Evolutionary conservation across 2,888 invertebrate species (phyloP).

Genomic region (Spilarctia lutea): DNA sequence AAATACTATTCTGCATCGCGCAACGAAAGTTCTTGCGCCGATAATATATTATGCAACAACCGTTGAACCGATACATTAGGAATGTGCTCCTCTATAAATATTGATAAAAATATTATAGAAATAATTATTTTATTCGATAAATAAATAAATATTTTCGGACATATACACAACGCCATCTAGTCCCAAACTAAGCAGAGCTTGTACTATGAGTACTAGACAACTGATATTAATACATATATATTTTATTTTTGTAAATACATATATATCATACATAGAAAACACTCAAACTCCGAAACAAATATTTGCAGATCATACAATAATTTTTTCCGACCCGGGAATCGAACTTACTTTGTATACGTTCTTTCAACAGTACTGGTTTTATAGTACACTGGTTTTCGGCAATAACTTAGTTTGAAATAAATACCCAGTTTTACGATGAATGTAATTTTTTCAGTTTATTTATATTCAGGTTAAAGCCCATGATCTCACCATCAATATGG

Average conservation of each 20-base stretch:
- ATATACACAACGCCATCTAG: no score
- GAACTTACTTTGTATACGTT: neutral
- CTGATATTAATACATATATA: no score
- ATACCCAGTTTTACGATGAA: neutral
- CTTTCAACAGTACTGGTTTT: neutral
- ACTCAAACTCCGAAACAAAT: no score
- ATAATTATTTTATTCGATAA: neutral
- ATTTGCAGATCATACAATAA: no score
- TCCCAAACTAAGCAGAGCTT: no score
- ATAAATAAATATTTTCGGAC: no score
- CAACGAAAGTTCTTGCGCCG: neutral
- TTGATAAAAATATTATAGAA: neutral
- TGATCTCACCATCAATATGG: neutral
- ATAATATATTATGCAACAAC: no score
- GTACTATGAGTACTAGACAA: no score
- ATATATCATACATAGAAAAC: no score
- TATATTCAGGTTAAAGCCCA: neutral
- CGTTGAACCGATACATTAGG: no score
- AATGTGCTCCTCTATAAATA: neutral
- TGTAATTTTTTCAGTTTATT: neutral
- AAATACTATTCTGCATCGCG: neutral
- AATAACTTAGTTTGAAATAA: neutral
- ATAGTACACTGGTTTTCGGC: neutral
- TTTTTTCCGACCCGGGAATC: no score
- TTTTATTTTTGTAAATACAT: no score